A percentile compares a stretch with the other conserved stretches of the same genome.
These are phyloP conservation scores for Eira barbara DNA, from an alignment of 2,113 vertebrate species.

Conservation along the genomic window DNA sequence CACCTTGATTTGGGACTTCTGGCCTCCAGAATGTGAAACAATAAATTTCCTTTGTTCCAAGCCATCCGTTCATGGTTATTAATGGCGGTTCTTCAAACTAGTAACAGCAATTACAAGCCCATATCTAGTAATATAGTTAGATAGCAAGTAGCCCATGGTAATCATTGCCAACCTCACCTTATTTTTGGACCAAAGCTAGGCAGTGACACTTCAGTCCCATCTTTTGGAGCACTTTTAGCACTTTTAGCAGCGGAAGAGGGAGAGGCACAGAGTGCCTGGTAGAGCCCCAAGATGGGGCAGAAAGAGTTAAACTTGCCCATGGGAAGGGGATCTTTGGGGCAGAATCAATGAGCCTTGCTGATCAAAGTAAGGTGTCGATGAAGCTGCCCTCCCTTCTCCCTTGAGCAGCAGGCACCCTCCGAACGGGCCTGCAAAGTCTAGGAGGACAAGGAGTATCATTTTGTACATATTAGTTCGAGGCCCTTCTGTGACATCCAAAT, in stretches of 20 bases:
- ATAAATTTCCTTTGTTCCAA: not conserved
- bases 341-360: not conserved
- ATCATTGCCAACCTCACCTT: not conserved
- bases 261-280: not conserved
- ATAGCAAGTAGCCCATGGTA: not conserved
- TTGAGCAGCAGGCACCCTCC: not conserved
- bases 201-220: not conserved
- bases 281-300: too few relatives aligned
- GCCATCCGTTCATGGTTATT: not conserved
- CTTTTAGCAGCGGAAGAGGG: not conserved
- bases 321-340: not conserved
- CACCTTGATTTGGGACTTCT: not conserved
- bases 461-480: not conserved
- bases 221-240: not conserved
- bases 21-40: not conserved
- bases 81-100: not conserved
- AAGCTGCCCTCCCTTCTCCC: not conserved
- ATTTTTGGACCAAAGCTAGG: not conserved
- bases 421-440: not conserved
- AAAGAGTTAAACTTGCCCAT: not conserved
- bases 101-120: not conserved
- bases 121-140: not conserved
- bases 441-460: not conserved
- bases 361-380: not conserved
- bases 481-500: not conserved